These are phyloP conservation scores for Hippopotamus amphibius DNA, from an alignment of 2,113 vertebrate species.

Conservation along the genomic window DNA sequence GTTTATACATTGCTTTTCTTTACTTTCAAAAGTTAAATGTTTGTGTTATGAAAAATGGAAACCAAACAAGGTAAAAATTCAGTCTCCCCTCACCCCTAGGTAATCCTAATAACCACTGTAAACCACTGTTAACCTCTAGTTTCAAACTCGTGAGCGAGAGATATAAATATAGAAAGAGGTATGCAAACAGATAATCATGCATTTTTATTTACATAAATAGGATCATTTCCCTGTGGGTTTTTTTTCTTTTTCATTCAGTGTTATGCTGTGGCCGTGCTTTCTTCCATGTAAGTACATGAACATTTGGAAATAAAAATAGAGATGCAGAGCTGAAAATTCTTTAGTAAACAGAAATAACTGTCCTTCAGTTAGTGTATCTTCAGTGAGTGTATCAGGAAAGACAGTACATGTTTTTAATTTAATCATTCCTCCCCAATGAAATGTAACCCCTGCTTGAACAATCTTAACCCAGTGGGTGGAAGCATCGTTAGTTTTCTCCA, in stretches of 20 bases:
- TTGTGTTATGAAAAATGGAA: neutral
- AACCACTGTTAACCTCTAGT: neutral
- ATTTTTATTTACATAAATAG: constrained; percentile 17
- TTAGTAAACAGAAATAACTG: neutral
- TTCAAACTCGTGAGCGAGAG: neutral
- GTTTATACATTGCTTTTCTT: neutral
- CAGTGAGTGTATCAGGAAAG: neutral
- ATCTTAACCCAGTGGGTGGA: neutral
- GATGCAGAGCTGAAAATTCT: neutral
- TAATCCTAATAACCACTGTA: neutral
- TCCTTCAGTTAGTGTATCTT: neutral
- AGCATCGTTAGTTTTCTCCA: neutral
- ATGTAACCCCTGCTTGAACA: neutral
- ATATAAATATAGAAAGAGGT: neutral
- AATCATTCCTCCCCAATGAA: neutral
- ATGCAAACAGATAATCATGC: neutral
- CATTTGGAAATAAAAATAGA: neutral
- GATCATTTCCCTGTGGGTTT: neutral
- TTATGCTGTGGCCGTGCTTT: neutral
- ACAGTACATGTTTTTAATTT: neutral
- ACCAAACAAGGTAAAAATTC: neutral
- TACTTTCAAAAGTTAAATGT: neutral
- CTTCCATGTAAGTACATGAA: neutral
- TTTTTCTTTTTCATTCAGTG: neutral
- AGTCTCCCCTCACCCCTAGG: neutral